These are phyloP conservation scores for Steinernema feltiae DNA, from an alignment of 1,140 invertebrate genomes.

Conservation along the genomic window DNA sequence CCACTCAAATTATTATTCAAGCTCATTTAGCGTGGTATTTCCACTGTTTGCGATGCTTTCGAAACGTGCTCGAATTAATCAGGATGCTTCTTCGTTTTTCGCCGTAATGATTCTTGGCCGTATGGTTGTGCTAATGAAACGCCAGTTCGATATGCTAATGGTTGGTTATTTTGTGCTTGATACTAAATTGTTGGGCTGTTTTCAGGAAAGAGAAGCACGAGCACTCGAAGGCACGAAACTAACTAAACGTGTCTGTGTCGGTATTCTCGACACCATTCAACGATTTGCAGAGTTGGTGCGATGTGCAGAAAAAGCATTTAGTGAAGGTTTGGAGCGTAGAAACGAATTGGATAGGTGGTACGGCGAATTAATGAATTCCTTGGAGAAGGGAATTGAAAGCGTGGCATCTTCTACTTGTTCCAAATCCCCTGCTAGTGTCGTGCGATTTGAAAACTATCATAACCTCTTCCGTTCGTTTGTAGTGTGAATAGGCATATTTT, in stretches of 20 bases:
- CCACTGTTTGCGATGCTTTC: conserved; percentile 80
- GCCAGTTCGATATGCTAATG: conserved; percentile 88
- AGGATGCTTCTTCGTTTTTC: conserved; percentile 79
- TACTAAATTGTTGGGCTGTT: conserved; percentile 30
- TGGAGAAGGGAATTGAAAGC: conserved; percentile 75
- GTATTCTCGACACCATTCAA: conserved; percentile 56
- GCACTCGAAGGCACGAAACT: conserved; percentile 72
- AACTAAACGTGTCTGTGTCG: conserved; percentile 74
- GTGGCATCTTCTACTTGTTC: conserved; percentile 80
- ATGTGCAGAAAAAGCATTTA: conserved; percentile 72
- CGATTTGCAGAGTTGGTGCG: conserved; percentile 21
- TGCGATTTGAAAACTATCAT: conserved; percentile 85
- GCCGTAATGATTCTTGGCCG: conserved; percentile 77
- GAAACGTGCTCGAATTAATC: conserved; percentile 79
- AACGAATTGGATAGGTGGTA: conserved; percentile 96
- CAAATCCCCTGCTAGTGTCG: conserved; percentile 85
- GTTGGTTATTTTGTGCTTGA: conserved; percentile 44
- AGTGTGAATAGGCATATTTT: no score
- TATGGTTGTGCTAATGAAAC: conserved; percentile 81
- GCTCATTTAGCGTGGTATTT: conserved; percentile 81
- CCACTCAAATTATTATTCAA: no score
- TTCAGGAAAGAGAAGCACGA: conserved; percentile 72
- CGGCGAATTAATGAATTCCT: conserved; percentile 72
- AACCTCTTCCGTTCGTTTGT: conserved; percentile 69
- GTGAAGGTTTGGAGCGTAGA: conserved; percentile 76